Base-by-base conservation (phyloP, 1,140 invertebrate genomes). In the Lanistes nyassanus region DNA sequence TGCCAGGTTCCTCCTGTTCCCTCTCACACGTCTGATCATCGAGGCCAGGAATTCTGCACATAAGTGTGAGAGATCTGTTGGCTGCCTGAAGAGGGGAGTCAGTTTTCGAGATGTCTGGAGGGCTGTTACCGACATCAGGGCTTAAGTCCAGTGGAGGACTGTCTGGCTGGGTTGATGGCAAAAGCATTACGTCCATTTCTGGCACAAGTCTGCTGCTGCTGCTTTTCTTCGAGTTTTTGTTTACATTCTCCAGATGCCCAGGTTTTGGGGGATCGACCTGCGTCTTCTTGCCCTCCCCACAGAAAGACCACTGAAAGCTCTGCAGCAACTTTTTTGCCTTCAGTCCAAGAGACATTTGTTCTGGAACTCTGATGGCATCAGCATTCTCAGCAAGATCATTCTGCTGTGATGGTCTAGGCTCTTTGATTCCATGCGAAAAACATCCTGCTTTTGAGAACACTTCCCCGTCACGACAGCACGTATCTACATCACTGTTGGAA, bases 131-230 rank as follows among this genome's bases (percentile, higher is more conserved):
- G n/a, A n/a, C n/a, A n/a, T n/a, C n/a, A n/a, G n/a, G 70, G 60
- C 70, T 72, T 13, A 72, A 26, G 37, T 72, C 70, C 6, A 72
- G 23, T 13, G 70, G 55, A 26, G 70, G 70, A 31, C 70, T 72
- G 37, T 62, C 56, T 39, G 70, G 56, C 29, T 53, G 55, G 16
- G 70, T 37, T 4, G 70, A 39, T 31, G 70, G 70, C 5, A 19
- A n/a, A 29, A 72, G 29, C 11, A 72, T 26, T 11, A n/a, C 19
- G 60, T 9, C 70, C 9, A 23, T n/a, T 60, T 31, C 56, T 0
- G 56, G 3, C 29, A 31, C 9, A 31, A 7, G 23, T 9, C 13
- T 60, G 3, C 9, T 23, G n/a, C 7, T 60, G 56, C 29, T n/a
- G 29, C 56, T n/a, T 1, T 26, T n/a, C 9, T 60, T 60, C 13